Conservation (phyloP, 23 tunicate genomes). For the Aplidium turbinatum region DNA sequence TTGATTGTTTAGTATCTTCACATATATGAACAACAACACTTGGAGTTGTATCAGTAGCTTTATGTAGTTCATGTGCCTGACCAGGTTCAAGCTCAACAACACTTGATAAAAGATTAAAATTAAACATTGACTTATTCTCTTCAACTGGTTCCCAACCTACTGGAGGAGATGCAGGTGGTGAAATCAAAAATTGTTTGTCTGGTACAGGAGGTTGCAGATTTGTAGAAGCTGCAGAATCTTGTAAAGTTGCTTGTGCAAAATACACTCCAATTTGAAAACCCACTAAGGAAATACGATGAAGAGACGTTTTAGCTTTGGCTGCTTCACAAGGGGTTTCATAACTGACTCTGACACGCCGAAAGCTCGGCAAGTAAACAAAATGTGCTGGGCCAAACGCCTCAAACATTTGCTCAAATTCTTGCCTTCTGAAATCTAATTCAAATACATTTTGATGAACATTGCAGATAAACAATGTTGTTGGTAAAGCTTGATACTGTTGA, state of each 20-base stretch:
- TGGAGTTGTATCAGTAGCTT: conserved; percentile 54
- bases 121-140: conserved; percentile 68
- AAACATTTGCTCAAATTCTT: conserved; percentile 54
- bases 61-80: conserved; percentile 70
- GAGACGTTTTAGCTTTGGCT: conserved; percentile 44
- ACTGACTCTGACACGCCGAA: conserved; percentile 68
- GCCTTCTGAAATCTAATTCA: not conserved
- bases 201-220: conserved; percentile 60
- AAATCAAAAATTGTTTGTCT: conserved; percentile 77
- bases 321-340: conserved; percentile 60
- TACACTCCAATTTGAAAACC: conserved; percentile 28
- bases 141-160: conserved; percentile 81
- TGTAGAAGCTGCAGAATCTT: conserved; percentile 6
- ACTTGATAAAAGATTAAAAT: conserved; percentile 67
- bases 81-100: conserved; percentile 77
- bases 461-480: conserved; percentile 38
- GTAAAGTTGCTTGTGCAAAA: conserved; percentile 44
- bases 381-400: conserved; percentile 35
- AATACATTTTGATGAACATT: conserved; percentile 49
- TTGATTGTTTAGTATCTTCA: conserved; percentile 28
- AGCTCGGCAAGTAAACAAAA: conserved; percentile 79
- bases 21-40: conserved; percentile 84
- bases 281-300: conserved; percentile 35
- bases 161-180: conserved; percentile 96
- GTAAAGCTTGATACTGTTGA: no score